Percentiles rank a stretch among this genome's conserved stretches.
Conservation (phyloP, 2,888 invertebrate genomes). For the Osmoderma eremita region DNA sequence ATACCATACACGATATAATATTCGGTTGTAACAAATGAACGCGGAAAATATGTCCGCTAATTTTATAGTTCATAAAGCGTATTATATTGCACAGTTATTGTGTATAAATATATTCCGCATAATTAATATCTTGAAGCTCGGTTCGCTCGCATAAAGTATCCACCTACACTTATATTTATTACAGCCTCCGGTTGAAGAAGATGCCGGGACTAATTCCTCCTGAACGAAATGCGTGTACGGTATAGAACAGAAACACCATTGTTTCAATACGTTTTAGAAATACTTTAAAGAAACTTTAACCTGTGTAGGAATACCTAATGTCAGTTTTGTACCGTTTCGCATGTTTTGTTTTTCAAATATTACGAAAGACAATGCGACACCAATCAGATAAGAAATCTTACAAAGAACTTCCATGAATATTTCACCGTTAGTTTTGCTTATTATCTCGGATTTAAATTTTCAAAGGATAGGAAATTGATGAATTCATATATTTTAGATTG, state of each 20-base stretch:
- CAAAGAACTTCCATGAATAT: no score
- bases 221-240: background rate
- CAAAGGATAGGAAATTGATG: no score
- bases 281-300: no score
- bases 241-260: no score
- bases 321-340: no score
- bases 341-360: no score
- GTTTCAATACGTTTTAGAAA: background rate
- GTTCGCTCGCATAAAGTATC: conserved; percentile 10
- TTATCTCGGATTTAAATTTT: no score
- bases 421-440: no score
- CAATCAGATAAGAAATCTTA: no score
- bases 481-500: no score
- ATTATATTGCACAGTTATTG: conserved; percentile 11
- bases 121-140: conserved; percentile 24
- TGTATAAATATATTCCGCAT: conserved; percentile 21
- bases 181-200: conserved; percentile 13
- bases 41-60: conserved; percentile 1
- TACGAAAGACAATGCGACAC: no score
- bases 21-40: conserved; percentile 6
- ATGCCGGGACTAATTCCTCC: conserved; percentile 9
- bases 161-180: conserved; percentile 23
- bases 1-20: background rate
- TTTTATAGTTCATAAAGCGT: conserved; percentile 18
- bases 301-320: no score